Percentiles rank a stretch among this genome's conserved stretches.
Conservation (phyloP, 2,888 invertebrate species). For the Tineola bisselliella region DNA sequence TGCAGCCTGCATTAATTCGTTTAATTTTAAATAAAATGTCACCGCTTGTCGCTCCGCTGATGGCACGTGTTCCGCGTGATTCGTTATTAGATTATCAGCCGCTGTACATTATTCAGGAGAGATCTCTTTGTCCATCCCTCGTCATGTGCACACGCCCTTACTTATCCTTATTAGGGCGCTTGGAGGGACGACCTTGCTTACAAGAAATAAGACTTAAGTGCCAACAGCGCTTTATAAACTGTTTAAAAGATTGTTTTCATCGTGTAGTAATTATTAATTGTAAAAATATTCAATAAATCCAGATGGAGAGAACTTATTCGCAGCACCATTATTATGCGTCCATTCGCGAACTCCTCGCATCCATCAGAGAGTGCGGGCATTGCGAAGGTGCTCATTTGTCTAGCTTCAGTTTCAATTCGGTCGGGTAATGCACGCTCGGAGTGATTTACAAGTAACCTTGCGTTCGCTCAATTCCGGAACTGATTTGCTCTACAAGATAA, state of each 20-base stretch:
- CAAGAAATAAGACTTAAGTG: too few relatives aligned
- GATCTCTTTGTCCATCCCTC: background rate
- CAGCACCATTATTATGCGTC: background rate
- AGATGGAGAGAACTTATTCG: background rate
- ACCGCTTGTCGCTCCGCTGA: background rate
- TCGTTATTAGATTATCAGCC: background rate
- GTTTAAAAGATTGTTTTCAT: too few relatives aligned
- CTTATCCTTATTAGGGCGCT: background rate
- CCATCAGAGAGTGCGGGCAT: background rate
- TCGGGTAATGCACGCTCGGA: background rate
- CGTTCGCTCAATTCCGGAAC: background rate
- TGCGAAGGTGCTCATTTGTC: background rate
- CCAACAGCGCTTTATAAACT: too few relatives aligned
- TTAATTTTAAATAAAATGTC: too few relatives aligned
- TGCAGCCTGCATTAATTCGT: too few relatives aligned
- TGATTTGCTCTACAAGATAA: too few relatives aligned
- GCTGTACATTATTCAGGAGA: constrained; percentile 3
- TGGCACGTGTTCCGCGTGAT: background rate
- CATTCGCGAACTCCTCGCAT: background rate
- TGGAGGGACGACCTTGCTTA: too few relatives aligned
- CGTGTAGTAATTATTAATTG: background rate
- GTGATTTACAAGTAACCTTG: background rate
- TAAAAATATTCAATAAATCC: too few relatives aligned
- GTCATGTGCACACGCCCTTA: background rate
- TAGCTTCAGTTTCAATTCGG: background rate